These are phyloP conservation scores for Brachymystax lenok DNA, from an alignment of 2,797 vertebrate species.

Conservation along the genomic window DNA sequence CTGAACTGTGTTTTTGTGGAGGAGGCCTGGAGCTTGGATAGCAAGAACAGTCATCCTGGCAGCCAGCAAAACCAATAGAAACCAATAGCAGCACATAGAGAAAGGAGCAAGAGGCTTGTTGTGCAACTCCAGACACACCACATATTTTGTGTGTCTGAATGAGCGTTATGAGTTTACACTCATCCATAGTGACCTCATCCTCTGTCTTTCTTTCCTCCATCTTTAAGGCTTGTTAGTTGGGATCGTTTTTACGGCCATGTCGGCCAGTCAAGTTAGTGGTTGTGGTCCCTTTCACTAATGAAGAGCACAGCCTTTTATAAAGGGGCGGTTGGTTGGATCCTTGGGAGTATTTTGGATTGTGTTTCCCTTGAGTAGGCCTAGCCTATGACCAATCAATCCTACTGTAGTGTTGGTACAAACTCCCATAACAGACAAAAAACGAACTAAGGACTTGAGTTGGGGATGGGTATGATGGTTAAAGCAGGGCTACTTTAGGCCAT, in stretches of 20 bases:
- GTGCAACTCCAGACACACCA: constrained; percentile 48
- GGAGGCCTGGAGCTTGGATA: background rate
- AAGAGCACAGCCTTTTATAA: constrained; percentile 38
- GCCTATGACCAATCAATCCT: constrained; percentile 39
- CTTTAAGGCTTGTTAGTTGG: constrained; percentile 72
- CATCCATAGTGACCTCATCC: constrained; percentile 17
- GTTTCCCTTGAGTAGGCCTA: too few species aligned
- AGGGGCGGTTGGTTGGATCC: constrained; percentile 40
- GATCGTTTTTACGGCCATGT: constrained; percentile 70
- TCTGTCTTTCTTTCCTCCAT: constrained; percentile 20
- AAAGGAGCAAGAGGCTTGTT: background rate
- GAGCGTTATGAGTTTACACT: constrained; percentile 17
- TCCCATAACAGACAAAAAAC: background rate
- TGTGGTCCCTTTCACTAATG: constrained; percentile 71
- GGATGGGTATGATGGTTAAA: background rate
- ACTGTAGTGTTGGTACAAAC: constrained; percentile 2
- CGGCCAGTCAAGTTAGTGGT: constrained; percentile 75
- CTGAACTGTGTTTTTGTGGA: background rate
- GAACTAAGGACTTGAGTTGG: background rate
- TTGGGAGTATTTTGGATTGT: constrained; percentile 47
- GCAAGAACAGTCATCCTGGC: background rate
- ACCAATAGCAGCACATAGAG: background rate
- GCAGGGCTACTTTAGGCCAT: background rate
- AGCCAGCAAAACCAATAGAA: background rate
- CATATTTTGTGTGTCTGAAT: constrained; percentile 19